Base-by-base conservation (phyloP, 2,888 invertebrate species). In the Balanococcus diminutus region DNA sequence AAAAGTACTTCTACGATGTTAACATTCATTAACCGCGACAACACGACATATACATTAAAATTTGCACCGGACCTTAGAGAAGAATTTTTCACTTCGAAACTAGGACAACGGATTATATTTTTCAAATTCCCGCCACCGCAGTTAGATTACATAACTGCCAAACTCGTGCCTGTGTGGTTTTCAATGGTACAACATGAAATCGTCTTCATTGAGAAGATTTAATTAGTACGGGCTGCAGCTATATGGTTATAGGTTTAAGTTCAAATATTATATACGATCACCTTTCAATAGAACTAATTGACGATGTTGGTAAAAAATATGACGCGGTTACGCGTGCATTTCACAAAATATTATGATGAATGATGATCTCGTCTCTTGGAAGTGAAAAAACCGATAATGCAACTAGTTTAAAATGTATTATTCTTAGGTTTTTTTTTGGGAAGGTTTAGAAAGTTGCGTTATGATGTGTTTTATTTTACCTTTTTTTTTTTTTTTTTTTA, bases 401-500 rank as follows among this genome's bases (percentile, higher is more conserved):
- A 31, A 72, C 72, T 72, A 72, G 72, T 72, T 72, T 72, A 72
- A 72, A 72, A 72, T 72, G 72, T 31, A 72, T 72, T 72, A 72
- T 72, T 72, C 31, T 16, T 72, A 31, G 42, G 9, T 14, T 14
- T 42, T 42, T 42, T 31, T 72, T 31, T 25, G 72, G 25, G 3
- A 72, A 42, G 42, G 28, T 72, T 72, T 72, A 72, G 72, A 72
- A 72, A 72, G 72, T 72, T 72, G 8, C n/a, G 14, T 8, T 72
- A 31, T 72, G 14, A 31, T 72, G 31, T 31, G 16, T 72, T 25
- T n/a, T n/a, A n/a, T n/a, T n/a, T n/a, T n/a, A n/a, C n/a, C n/a
- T n/a, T n/a, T n/a, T n/a, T n/a, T n/a, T n/a, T n/a, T n/a, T n/a
- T n/a, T n/a, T n/a, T 61, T 61, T 61, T 61, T 72, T 72, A 72